Conservation (phyloP, 2,888 invertebrate species). For the Lissocephala sabroskyi region DNA sequence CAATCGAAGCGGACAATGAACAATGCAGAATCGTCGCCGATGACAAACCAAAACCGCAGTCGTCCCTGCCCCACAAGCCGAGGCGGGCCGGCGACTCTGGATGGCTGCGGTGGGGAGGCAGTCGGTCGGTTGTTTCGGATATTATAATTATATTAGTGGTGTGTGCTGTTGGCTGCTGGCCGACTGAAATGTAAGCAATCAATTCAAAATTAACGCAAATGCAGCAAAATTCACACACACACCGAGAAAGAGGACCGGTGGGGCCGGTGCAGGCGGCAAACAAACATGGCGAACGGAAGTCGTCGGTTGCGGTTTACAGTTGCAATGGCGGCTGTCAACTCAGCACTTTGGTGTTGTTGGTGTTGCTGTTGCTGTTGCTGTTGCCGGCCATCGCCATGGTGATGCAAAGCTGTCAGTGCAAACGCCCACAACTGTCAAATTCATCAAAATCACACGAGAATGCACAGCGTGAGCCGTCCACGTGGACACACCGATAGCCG, state of each 20-base stretch:
- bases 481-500: conserved; percentile 40
- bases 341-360: not conserved
- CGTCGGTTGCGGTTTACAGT: conserved; percentile 53
- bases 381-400: conserved; percentile 29
- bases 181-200: conserved; percentile 59
- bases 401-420: conserved; percentile 58
- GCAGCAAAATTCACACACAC: conserved; percentile 45
- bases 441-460: conserved; percentile 69
- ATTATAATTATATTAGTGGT: conserved; percentile 63
- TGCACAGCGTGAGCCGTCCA: conserved; percentile 25
- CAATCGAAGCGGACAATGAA: no score
- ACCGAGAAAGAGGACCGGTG: no score
- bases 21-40: no score
- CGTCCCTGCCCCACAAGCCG: no score
- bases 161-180: no score
- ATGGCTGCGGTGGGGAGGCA: no score
- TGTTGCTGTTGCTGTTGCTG: conserved; percentile 17
- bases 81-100: no score
- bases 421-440: conserved; percentile 71
- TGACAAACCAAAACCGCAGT: no score
- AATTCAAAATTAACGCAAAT: conserved; percentile 66
- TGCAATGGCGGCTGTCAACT: conserved; percentile 34
- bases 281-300: conserved; percentile 60
- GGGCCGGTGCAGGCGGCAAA: conserved; percentile 29
- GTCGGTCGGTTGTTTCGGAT: conserved; percentile 28